Base-by-base conservation (phyloP, 2,888 invertebrate genomes). In the Rotaria magnacalcarata region DNA sequence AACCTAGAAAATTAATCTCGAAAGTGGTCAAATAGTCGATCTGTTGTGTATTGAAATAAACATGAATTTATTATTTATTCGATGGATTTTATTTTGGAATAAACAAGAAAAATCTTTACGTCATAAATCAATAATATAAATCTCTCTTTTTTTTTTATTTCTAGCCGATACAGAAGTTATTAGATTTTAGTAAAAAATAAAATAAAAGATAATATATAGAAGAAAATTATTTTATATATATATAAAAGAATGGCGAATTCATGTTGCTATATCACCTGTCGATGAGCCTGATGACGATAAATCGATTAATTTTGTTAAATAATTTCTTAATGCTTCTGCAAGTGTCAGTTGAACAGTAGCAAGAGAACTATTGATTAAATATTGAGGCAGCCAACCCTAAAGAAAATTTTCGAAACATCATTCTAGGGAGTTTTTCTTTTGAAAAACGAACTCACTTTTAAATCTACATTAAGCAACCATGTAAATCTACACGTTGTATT, bases 341-440 rank as follows among this genome's bases (percentile, higher is more conserved):
- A 86, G 41, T 11, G 84, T 84, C 47, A 84, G 60, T 85, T 86
- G 86, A 54, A 54, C 84, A 50, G 21, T 58, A 16, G 47, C 58
- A 14, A 86, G 74, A n/a, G 86, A 86, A 52, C 67, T 84, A 54
- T 86, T 84, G 41, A 86, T 86, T 21, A 86, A 47, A 85, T 85
- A 85, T 58, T 86, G 86, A 14, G 86, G 86, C 41, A 86, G 43
- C 86, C 86, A 86, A 41, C 86, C 86, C 84, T 84, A 43, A n/a
- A 54, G 10, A 47, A 34, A 47, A 43, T 11, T 11, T 27, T 14
- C 11, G 16, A n/a, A 52, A 47, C 3, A 84, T 47, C 27, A 21
- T 24, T 58, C n/a, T 58, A n/a, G 2, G 8, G 3, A 58, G n/a
- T n/a, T 24, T 3, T 3, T n/a, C 8, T 21, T 24, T 27, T 27